Evolutionary conservation across 64 coral and sea anemone genomes (phyloP).

Genomic region (Montipora capricornis): DNA sequence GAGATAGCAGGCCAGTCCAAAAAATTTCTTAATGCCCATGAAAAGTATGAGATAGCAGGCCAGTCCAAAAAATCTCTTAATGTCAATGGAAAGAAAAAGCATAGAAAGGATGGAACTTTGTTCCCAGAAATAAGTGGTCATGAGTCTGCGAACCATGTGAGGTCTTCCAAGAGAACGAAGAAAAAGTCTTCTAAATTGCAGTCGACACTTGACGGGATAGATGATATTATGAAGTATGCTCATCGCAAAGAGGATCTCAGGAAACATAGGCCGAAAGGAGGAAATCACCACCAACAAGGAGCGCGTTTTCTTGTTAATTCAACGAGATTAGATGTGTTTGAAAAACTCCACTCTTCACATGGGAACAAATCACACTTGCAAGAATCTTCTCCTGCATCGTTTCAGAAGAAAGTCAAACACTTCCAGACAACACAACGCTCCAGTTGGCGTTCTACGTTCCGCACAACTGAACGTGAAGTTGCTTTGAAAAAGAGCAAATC

Average conservation of each 20-base stretch:
- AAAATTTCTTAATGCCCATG: neutral
- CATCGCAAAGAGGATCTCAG: neutral
- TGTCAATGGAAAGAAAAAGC: neutral
- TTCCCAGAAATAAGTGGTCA: neutral
- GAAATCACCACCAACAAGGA: neutral
- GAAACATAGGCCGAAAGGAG: neutral
- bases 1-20: neutral
- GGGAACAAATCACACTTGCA: neutral
- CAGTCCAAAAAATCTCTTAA: too few relatives aligned
- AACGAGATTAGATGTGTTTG: neutral
- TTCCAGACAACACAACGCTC: neutral
- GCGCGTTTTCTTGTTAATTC: neutral
- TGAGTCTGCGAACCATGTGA: neutral
- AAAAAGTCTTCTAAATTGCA: neutral
- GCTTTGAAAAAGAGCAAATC: neutral
- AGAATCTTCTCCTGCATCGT: neutral
- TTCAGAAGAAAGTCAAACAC: neutral
- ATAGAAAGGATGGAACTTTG: neutral
- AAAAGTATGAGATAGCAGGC: neutral
- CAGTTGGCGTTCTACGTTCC: neutral
- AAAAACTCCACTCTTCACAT: neutral
- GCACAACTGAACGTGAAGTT: neutral
- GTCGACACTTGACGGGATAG: neutral
- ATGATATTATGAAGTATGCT: conserved; percentile 22
- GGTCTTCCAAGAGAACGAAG: neutral